Conservation (phyloP, 2,797 vertebrate species). For the Moxostoma hubbsi region DNA sequence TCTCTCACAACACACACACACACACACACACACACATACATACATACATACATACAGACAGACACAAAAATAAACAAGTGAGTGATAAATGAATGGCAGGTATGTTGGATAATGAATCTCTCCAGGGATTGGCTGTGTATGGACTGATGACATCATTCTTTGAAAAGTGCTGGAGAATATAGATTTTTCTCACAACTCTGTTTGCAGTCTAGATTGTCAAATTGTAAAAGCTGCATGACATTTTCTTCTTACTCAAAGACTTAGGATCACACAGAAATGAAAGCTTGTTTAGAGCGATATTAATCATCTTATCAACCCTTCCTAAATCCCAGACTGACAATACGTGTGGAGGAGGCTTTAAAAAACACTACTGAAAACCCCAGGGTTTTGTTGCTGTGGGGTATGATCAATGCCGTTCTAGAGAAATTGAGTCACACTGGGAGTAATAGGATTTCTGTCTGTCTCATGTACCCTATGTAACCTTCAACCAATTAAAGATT, state of each 20-base stretch:
- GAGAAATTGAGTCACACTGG: slow-evolving; percentile 37
- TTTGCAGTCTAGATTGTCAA: slow-evolving; percentile 8
- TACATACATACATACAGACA: neutral
- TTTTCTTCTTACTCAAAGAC: slow-evolving; percentile 15
- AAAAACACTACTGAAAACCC: slow-evolving; percentile 24
- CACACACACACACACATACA: too few relatives aligned
- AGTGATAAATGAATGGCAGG: slow-evolving; percentile 53
- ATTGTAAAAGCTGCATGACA: slow-evolving; percentile 8
- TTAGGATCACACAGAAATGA: slow-evolving; percentile 15
- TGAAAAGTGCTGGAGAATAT: slow-evolving; percentile 43
- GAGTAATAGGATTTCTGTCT: slow-evolving; percentile 46
- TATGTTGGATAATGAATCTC: slow-evolving; percentile 49
- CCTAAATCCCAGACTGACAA: slow-evolving; percentile 29
- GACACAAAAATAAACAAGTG: slow-evolving; percentile 7
- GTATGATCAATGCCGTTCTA: slow-evolving; percentile 43
- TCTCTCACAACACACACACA: too few relatives aligned
- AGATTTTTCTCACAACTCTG: slow-evolving; percentile 34
- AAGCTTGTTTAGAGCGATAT: slow-evolving; percentile 13
- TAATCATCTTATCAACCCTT: slow-evolving; percentile 25
- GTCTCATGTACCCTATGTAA: slow-evolving; percentile 44
- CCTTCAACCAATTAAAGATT: slow-evolving; percentile 51
- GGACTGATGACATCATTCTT: slow-evolving; percentile 32
- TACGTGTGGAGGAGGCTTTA: slow-evolving; percentile 21
- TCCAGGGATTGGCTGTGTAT: slow-evolving; percentile 38
- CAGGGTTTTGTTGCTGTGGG: slow-evolving; percentile 6